Evolutionary conservation across 2,888 invertebrate species (phyloP).

Genomic region (Scaptomyza polygonia): DNA sequence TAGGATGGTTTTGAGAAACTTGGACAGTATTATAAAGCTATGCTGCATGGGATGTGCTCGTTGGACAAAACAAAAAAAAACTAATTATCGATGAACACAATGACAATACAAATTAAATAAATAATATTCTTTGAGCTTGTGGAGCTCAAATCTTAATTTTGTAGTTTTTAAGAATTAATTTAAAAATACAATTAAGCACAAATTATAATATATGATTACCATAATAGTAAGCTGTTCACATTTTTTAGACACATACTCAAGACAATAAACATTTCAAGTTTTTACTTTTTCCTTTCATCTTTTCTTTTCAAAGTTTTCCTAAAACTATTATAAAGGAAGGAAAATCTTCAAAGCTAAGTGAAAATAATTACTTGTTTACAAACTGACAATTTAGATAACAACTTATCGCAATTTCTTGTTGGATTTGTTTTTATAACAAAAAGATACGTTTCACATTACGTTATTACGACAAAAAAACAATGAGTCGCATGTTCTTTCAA

Average conservation of each 20-base stretch:
- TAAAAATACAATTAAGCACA: constrained; percentile 77
- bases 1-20: neutral
- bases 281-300: neutral
- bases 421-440: no score
- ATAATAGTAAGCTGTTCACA: constrained; percentile 6
- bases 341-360: constrained; percentile 20
- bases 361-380: constrained; percentile 18
- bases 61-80: constrained; percentile 41
- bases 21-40: constrained; percentile 21
- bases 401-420: neutral
- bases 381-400: neutral
- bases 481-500: neutral
- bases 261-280: neutral
- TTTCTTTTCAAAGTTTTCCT: constrained; percentile 11
- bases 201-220: constrained; percentile 15
- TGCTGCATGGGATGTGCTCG: constrained; percentile 20
- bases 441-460: constrained; percentile 25
- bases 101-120: constrained; percentile 16
- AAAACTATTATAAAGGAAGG: neutral
- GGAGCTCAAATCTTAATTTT: constrained; percentile 55
- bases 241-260: constrained; percentile 4
- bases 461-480: constrained; percentile 32
- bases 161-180: constrained; percentile 79
- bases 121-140: neutral
- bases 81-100: constrained; percentile 49